Percentiles rank a stretch among this genome's conserved stretches.
Conservation (phyloP, 2,888 invertebrate genomes). For the Agrotis puta region DNA sequence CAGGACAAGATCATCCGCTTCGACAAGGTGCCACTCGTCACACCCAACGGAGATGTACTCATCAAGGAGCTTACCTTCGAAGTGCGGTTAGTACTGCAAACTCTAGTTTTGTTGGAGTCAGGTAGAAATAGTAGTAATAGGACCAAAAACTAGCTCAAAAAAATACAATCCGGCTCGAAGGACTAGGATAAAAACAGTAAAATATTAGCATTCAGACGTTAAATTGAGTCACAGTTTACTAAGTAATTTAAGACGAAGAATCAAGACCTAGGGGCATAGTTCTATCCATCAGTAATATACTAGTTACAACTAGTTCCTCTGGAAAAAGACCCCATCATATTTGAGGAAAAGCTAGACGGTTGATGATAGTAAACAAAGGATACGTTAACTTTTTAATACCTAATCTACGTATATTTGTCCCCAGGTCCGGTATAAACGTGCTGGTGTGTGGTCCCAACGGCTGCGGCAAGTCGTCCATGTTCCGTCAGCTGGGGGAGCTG, state of each 20-base stretch:
- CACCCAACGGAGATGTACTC: constrained; percentile 99
- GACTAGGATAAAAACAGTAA: neutral
- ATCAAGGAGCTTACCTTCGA: constrained; percentile 97
- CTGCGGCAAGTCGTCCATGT: constrained; percentile 99
- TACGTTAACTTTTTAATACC: no score
- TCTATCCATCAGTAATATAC: no score
- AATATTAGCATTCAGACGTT: no score
- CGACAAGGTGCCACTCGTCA: constrained; percentile 98
- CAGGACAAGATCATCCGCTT: constrained; percentile 97
- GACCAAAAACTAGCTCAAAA: neutral
- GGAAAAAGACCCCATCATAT: no score
- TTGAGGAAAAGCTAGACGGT: no score
- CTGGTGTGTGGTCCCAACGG: constrained; percentile 99
- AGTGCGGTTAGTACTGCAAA: constrained; percentile 91
- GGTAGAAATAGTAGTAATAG: neutral
- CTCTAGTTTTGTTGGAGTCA: no score
- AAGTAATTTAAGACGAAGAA: no score
- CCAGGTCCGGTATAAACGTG: constrained; percentile 97
- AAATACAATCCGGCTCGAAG: neutral
- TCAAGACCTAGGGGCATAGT: no score
- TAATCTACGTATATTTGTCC: neutral
- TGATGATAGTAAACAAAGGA: no score
- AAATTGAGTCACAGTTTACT: no score
- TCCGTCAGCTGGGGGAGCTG: constrained; percentile 98
- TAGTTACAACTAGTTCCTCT: no score